Conservation (phyloP, 1,140 invertebrate species). For the Physella acuta region DNA sequence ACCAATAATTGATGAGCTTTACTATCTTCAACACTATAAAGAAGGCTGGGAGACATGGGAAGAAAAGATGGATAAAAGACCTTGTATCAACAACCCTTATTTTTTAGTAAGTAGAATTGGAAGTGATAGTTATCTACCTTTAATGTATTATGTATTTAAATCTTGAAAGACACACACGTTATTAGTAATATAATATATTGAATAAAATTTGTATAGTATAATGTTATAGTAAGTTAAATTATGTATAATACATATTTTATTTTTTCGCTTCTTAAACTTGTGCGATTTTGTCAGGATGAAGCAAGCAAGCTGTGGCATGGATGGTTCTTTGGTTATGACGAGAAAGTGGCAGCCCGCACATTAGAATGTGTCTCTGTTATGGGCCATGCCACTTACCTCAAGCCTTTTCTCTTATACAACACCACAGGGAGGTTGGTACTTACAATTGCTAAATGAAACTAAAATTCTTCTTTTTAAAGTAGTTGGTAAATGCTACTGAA, state of each 20-base stretch:
- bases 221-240: too few species aligned
- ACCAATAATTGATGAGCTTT: conserved; percentile 72
- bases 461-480: too few species aligned
- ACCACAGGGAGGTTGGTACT: conserved; percentile 44
- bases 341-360: conserved; percentile 66
- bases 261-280: background rate
- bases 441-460: too few species aligned
- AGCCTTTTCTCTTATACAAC: conserved; percentile 52
- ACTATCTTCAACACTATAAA: conserved; percentile 82
- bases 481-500: too few species aligned
- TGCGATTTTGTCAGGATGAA: conserved; percentile 14
- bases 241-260: background rate
- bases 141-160: too few species aligned
- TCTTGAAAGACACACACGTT: too few species aligned
- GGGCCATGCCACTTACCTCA: conserved; percentile 63
- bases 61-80: conserved; percentile 75
- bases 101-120: conserved; percentile 26
- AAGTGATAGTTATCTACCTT: too few species aligned
- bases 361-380: conserved; percentile 76
- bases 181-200: too few species aligned
- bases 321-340: conserved; percentile 68
- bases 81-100: conserved; percentile 40
- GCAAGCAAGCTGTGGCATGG: conserved; percentile 57
- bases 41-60: conserved; percentile 79
- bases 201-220: too few species aligned